A percentile compares a stretch with the other conserved stretches of the same genome.
These are phyloP conservation scores for Zosterops pallidus DNA, from an alignment of 2,113 vertebrate genomes.

Conservation along the genomic window DNA sequence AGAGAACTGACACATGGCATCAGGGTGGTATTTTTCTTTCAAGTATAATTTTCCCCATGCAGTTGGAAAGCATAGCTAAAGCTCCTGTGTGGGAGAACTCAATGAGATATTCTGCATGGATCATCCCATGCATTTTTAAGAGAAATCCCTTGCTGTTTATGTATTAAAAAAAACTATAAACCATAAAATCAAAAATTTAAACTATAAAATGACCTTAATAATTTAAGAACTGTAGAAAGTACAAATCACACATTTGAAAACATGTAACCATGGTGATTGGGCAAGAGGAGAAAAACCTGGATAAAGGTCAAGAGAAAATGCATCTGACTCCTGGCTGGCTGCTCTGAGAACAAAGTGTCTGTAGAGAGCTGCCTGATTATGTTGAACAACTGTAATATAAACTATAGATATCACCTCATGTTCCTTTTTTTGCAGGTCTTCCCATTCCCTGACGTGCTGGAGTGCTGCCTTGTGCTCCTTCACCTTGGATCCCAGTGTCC, in stretches of 20 bases:
- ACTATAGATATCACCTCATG: neutral
- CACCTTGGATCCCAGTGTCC: slow-evolving; percentile 62
- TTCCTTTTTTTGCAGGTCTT: slow-evolving; percentile 73
- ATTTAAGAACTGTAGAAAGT: neutral
- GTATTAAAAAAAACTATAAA: neutral
- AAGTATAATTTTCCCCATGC: accelerated
- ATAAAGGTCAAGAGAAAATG: neutral
- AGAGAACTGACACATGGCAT: neutral
- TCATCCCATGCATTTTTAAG: neutral
- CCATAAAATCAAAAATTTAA: neutral
- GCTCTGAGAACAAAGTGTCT: neutral
- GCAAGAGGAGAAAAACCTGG: neutral
- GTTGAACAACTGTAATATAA: neutral
- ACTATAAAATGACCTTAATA: neutral
- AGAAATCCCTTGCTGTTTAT: neutral
- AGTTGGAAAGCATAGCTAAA: neutral
- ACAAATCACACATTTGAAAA: neutral
- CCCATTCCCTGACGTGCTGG: slow-evolving; percentile 87
- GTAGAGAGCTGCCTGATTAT: neutral
- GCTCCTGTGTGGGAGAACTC: neutral
- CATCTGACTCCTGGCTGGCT: neutral
- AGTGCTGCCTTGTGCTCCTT: slow-evolving; percentile 90
- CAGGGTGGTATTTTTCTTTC: neutral
- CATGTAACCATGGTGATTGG: neutral
- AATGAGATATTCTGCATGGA: neutral